Evolutionary conservation across 2,113 vertebrate species (phyloP), one percentile per base, ranked within the genome.

Genomic region (Rhinoderma darwinii): DNA sequence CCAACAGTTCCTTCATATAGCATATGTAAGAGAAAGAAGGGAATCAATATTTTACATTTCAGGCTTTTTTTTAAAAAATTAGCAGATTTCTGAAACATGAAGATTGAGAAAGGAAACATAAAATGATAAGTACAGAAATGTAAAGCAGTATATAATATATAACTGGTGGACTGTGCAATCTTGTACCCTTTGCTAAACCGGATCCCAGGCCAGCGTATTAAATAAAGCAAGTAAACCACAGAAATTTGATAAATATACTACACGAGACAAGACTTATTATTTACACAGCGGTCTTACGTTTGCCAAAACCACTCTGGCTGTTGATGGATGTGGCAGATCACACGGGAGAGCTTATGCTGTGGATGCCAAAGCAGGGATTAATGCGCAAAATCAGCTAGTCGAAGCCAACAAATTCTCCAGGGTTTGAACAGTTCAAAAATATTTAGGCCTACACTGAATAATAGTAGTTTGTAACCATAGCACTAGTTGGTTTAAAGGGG

Each of bases 201-300:
- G 68, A 63, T 83, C n/a, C 78, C 39, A 3, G 20, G 66, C 61
- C 51, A 61, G 54, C 7, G n/a, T 47, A 6, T 77, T 37, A 83
- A 73, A 68, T 73, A 83, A 73, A 73, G 44, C 9, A 44, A 76
- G 8, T 15, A 61, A 56, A 76, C 25, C 32, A 25, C 59, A 35
- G 50, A 84, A 84, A 76, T 63, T 5, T 76, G 51, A 75, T 84
- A 84, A 76, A 43, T 61, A 76, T 44, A 76, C 25, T 14, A 25
- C 39, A 18, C 3, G 37, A 5, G 32, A 27, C 18, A 70, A n/a
- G n/a, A 50, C 43, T 66, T 30, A 66, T 22, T 66, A 85, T 85
- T 85, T 77, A 66, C 41, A 30, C 84, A 32, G 54, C 2, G 27
- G 66, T 9, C 75, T 51, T 11, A 14, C 39, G 30, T 54, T 50